Evolutionary conservation across 2,888 invertebrate species (phyloP), one percentile per base, ranked within the genome.

Genomic region (Smittia sp.): DNA sequence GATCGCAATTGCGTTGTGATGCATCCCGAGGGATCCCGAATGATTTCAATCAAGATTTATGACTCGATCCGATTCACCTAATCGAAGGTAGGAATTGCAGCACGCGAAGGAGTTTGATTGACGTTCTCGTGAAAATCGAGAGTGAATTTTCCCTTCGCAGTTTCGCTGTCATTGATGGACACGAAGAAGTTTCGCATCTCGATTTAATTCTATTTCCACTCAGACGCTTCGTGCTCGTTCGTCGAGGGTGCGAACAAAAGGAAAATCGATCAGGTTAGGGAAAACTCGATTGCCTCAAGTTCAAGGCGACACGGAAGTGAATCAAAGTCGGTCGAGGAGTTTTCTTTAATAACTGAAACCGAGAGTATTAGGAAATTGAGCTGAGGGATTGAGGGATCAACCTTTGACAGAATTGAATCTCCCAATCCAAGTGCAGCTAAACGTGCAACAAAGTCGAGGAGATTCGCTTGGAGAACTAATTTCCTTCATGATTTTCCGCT

Each of bases 121-220:
- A 46, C 46, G n/a, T 38, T 46, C 46, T 46, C 46, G n/a, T 46
- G 46, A 46, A 32, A 32, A 32, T 3, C 46, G 46, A 46, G n/a
- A 46, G 46, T 46, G 46, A 46, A n/a, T 46, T 46, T 32, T 46
- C 15, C 46, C 46, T 46, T 11, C 11, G 15, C 11, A n/a, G 46
- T 46, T 46, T 11, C 7, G 38, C n/a, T n/a, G n/a, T n/a, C 32
- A 46, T 46, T 46, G 46, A 46, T 15, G 46, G 46, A 46, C 46
- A 46, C 2, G n/a, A 46, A n/a, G 46, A 46, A 46, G 46, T 46
- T 46, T 46, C 15, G 15, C n/a, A n/a, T 46, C 46, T 46, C 46
- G 46, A 46, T 46, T 46, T 46, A 46, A 46, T 46, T 46, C n/a
- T n/a, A 46, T 46, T 46, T 46, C 46, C 46, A n/a, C 9, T 15